Evolutionary conservation across 2,888 invertebrate species (phyloP).

Genomic region (Apotomis betuletana): DNA sequence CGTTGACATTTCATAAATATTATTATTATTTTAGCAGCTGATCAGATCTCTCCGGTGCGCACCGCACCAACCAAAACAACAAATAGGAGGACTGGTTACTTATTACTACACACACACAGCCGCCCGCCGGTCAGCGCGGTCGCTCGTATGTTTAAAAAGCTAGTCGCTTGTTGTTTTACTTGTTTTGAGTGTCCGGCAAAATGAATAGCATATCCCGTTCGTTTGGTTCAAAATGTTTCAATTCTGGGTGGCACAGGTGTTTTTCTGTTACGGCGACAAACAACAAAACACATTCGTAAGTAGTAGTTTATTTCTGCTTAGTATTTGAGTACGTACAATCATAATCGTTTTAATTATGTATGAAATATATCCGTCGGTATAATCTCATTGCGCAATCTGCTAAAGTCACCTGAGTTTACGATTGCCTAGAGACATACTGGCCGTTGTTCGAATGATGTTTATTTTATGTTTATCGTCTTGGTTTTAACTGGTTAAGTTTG

Average conservation of each 20-base stretch:
- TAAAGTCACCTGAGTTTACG: not conserved
- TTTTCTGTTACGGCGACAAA: slow-evolving; percentile 64
- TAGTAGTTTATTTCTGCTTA: slow-evolving; percentile 43
- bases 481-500: not conserved
- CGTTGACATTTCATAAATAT: not conserved
- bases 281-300: slow-evolving; percentile 70
- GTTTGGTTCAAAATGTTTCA: slow-evolving; percentile 48
- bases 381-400: not conserved
- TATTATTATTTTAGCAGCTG: slow-evolving; percentile 21
- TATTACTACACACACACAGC: slow-evolving; percentile 1
- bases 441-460: not conserved
- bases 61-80: slow-evolving; percentile 10
- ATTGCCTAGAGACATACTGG: slow-evolving; percentile 2
- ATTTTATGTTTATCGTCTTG: not conserved
- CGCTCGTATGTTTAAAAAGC: not conserved
- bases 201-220: slow-evolving; percentile 64
- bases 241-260: slow-evolving; percentile 54
- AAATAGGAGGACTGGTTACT: not conserved
- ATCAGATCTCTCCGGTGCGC: slow-evolving; percentile 20
- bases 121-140: slow-evolving; percentile 13
- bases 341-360: not conserved
- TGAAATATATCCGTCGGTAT: not conserved
- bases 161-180: not conserved
- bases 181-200: slow-evolving; percentile 31
- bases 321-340: not conserved